Base-by-base conservation (phyloP, 1,140 invertebrate species). In the Triops cancriformis region DNA sequence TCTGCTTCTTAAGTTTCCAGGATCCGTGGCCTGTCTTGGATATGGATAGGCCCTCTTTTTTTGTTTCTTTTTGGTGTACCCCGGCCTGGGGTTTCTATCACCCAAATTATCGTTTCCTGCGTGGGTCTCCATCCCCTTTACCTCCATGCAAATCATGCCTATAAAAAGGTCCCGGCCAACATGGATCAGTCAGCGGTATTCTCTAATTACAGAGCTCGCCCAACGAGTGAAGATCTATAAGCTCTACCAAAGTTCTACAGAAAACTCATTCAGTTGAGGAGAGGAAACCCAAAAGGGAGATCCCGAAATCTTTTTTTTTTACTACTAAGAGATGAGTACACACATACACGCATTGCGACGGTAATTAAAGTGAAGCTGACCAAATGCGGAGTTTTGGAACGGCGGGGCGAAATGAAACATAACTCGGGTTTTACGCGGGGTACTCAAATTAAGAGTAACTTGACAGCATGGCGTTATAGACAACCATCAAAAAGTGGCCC, bases 391-490 rank as follows among this genome's bases (percentile, higher is more conserved):
- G 51, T 6, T 64, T 23, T 23, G 5, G 23, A 64, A 64, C 23
- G 51, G 51, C 51, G 14, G 31, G 51, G 51, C 51, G 51, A 64
- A 64, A 64, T 64, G 51, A 64, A 64, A n/a, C 51, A 64, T 64
- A 64, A 64, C 51, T 64, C 23, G 14, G 51, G 31, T 23, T 64
- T 64, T 64, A 64, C 51, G 51, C 23, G 6, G 14, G 51, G 51
- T 64, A 64, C 51, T 64, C 51, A 64, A 64, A 64, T 64, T 64
- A 64, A 64, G 51, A 64, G 51, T 64, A 64, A 64, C 51, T 64
- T 64, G 51, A 64, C 51, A 64, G 51, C 51, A 64, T 64, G 51
- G 51, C 51, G 51, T 64, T 64, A 64, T 64, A 64, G 51, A 64
- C 51, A 64, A 23, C 51, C 51, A 64, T 64, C 51, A 64, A 64